Base-by-base conservation (phyloP, 2,113 vertebrate genomes). In the Heliornis fulica region DNA sequence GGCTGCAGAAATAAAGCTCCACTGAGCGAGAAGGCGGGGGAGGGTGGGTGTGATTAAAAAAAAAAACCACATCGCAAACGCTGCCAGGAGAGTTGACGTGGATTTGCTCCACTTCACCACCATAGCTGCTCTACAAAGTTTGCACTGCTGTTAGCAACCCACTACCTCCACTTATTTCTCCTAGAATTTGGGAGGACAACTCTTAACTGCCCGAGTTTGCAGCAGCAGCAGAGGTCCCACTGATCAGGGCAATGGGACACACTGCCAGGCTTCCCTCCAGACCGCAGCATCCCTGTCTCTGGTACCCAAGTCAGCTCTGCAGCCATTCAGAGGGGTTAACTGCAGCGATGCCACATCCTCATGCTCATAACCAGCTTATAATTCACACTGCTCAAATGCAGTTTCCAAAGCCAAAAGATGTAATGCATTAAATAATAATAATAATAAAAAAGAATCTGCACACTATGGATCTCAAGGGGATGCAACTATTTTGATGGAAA, bases 401-500 rank as follows among this genome's bases (percentile, higher is more conserved):
- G 75, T 26, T 95, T 86, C 57, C 85, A 80, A 87, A 84, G 78
- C 16, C 70, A 88, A 72, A 84, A 84, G 82, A 50, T 40, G 34
- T 51, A 96, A 85, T 34, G 65, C 25, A 79, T 85, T 82, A 51
- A 63, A 83, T 46, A 46, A 32, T 26, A 45, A n/a, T 61, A 9
- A 11, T 19, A 70, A 45, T 53, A 57, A 59, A 48, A 41, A 80
- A 43, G 18, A 84, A 80, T 53, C 78, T 48, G 65, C 34, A 75
- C 66, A 91, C 65, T 51, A 34, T 93, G 46, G 74, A 77, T 93
- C 95, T 91, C 95, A 61, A 59, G 82, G 54, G 83, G 66, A 71
- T 88, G 59, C 53, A 71, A 95, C 69, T 91, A 54, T 93, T 94
- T 93, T 85, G 93, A 96, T 75, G 63, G 90, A 91, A 96, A 96